Conservation (phyloP, 2,888 invertebrate genomes). For the Himalopsyche tibetana region DNA sequence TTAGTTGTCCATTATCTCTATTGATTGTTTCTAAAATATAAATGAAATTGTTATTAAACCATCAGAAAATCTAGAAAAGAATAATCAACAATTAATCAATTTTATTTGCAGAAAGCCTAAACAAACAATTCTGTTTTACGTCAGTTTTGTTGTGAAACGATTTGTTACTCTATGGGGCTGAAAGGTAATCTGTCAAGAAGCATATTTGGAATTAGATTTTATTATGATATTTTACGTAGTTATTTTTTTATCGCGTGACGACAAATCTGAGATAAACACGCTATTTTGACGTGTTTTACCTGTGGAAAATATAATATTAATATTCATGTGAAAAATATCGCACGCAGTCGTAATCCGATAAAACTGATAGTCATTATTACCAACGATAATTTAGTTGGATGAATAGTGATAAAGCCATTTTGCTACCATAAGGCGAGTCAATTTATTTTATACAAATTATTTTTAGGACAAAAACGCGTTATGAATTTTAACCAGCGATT, state of each 20-base stretch:
- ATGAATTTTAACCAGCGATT: too few species aligned
- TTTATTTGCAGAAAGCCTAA: background rate
- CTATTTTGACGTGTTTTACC: background rate
- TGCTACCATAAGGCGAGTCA: background rate
- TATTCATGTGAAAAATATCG: background rate
- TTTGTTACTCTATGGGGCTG: background rate
- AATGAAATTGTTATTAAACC: too few species aligned
- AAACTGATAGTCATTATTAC: background rate
- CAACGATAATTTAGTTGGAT: background rate
- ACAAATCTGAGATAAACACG: background rate
- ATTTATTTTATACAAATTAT: too few species aligned
- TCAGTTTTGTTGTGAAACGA: background rate
- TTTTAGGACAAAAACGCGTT: too few species aligned
- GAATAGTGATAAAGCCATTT: background rate
- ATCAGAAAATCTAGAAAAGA: too few species aligned
- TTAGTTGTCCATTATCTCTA: too few species aligned
- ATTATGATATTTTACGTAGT: background rate
- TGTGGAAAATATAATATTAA: background rate
- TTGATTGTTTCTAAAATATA: too few species aligned
- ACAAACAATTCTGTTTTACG: background rate
- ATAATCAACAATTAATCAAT: too few species aligned
- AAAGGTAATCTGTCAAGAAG: too few species aligned
- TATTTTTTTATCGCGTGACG: background rate
- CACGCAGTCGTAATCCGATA: background rate
- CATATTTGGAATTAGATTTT: background rate